Evolutionary conservation across 2,888 invertebrate genomes (phyloP), one percentile per base, ranked within the genome.

Genomic region (Odontocolon sp.): DNA sequence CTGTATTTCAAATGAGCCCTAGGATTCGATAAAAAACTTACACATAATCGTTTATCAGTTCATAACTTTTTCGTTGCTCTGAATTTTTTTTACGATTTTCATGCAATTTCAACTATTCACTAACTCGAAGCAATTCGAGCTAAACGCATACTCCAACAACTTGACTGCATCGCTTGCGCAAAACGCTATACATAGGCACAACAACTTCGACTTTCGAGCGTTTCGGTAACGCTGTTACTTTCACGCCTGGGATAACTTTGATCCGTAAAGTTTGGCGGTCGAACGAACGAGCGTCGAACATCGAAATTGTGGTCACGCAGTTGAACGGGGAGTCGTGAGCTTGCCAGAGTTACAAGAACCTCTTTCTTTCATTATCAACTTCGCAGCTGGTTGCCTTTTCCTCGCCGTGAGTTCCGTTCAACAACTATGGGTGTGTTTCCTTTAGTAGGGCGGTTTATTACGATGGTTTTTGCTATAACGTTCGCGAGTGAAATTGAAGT

Each of bases 321-420:
- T n/a, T 16, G 56, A 64, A 18, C 31, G 40, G 23, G 42, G 26
- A 47, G 33, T 28, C 52, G 16, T 14, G 66, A 61, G 28, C 50
- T 23, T 21, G 2, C 42, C 47, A 16, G 64, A 68, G 68, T 64
- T 72, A 52, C 68, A 69, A 50, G 64, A 72, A 64, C 50, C 77
- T 72, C 52, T 77, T 77, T 72, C 68, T 72, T 77, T 77, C 71
- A 77, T 77, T 72, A 77, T 77, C 67, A 77, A 71, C 77, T 77
- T 77, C 31, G 33, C 50, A 36, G 57, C 68, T 63, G 45, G 26
- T 23, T 9, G 45, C 21, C 11, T 26, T 57, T 14, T 47, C 26
- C n/a, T 45, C 16, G 42, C 33, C 26, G 47, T 36, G n/a, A 36
- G 45, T 18, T 16, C n/a, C 21, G 45, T 45, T 28, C 6, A 33